A percentile compares a stretch with the other conserved stretches of the same genome.
Evolutionary conservation across 2,797 vertebrate genomes (phyloP).

Genomic region (Hypotaenidia philippensis): DNA sequence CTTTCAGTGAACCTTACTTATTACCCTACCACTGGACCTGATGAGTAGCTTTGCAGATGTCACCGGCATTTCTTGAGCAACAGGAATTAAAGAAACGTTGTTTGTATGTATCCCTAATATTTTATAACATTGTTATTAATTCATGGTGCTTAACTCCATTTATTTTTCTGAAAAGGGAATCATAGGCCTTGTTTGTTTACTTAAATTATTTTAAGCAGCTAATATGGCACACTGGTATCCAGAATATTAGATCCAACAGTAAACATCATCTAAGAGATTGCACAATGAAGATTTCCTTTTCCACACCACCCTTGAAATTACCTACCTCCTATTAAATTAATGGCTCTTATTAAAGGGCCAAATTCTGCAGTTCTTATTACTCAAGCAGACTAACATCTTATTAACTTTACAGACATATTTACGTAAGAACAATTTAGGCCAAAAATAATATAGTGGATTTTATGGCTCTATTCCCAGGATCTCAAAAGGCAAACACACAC

Average conservation of each 20-base stretch:
- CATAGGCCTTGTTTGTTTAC: background rate
- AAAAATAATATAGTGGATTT: constrained; percentile 2
- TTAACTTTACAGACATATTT: constrained; percentile 18
- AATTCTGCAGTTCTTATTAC: constrained; percentile 46
- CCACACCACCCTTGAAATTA: constrained; percentile 36
- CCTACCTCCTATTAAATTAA: background rate
- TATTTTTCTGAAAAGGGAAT: background rate
- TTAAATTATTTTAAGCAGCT: background rate
- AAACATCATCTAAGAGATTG: constrained; percentile 12
- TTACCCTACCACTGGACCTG: background rate
- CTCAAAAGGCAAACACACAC: background rate
- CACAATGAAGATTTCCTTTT: constrained; percentile 26
- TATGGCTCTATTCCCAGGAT: background rate
- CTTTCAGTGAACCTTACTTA: background rate
- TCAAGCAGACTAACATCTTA: constrained; percentile 31
- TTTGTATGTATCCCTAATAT: background rate
- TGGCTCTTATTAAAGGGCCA: background rate
- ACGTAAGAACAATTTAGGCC: background rate
- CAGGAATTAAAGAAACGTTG: background rate
- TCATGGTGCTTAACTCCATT: background rate
- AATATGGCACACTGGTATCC: background rate
- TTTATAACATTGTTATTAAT: background rate
- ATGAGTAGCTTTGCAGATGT: background rate
- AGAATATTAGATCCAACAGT: background rate
- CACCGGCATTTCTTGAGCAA: background rate